phyloP scores from a whole-genome alignment of 2,888 invertebrate genomes.

The Tiphia femorata region DNA sequence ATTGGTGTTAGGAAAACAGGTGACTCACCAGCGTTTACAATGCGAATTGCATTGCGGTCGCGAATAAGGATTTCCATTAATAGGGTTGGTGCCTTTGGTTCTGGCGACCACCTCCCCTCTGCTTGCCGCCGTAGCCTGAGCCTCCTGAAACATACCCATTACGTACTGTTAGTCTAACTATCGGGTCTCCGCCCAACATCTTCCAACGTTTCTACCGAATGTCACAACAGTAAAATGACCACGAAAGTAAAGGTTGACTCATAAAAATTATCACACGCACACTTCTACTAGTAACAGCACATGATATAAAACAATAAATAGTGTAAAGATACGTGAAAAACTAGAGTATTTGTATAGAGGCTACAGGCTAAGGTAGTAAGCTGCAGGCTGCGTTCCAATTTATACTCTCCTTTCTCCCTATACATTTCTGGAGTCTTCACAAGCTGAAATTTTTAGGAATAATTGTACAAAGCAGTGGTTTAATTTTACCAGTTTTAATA shows the following conservation, averaged over 20 bases:
- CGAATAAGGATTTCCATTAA: constrained; percentile 71
- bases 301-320: constrained; percentile 37
- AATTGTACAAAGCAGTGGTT: too few species aligned
- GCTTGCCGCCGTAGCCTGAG: constrained; percentile 85
- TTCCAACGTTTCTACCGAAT: constrained; percentile 31
- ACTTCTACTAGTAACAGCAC: constrained; percentile 46
- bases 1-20: constrained; percentile 35
- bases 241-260: constrained; percentile 24
- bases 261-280: constrained; percentile 53
- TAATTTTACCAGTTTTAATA: too few species aligned
- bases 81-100: constrained; percentile 93
- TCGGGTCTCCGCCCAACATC: constrained; percentile 35
- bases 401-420: constrained; percentile 43
- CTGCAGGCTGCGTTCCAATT: constrained; percentile 63
- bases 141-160: constrained; percentile 70
- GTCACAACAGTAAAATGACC: constrained; percentile 20
- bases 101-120: constrained; percentile 77
- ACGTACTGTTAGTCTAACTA: constrained; percentile 57
- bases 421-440: constrained; percentile 41
- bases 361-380: constrained; percentile 69
- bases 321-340: constrained; percentile 42
- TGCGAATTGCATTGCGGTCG: constrained; percentile 65
- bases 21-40: constrained; percentile 68
- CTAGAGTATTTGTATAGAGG: constrained; percentile 65
- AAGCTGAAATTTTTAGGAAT: constrained; percentile 31